Base-by-base conservation (phyloP, 2,888 invertebrate genomes). In the Schizotus pectinicornis region DNA sequence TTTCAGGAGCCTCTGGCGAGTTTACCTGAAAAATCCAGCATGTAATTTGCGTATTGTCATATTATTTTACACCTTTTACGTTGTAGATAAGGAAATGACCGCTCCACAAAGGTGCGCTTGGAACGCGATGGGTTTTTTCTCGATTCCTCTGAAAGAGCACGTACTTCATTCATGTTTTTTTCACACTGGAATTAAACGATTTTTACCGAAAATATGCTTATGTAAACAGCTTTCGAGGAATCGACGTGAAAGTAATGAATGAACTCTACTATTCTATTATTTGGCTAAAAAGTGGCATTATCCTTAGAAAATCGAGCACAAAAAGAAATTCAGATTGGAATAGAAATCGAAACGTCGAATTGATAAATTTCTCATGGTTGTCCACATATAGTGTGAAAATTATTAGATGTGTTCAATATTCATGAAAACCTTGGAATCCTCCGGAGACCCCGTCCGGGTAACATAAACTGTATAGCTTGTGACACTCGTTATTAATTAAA, bases 1-100 rank as follows among this genome's bases (percentile, higher is more conserved):
- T 74, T 74, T 72, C 68, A 65, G 69, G 61, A 65, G 68, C 68
- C 68, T 56, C 60, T 62, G 67, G 65, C 38, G 32, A 51, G 43
- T 63, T 59, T 61, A 62, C 62, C 50, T 63, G 59, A 64, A 64
- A 69, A 71, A 66, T 61, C 35, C 55, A 61, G 51, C 61, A 56
- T 63, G 64, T 67, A 69, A 69, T 71, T 70, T 70, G 68, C 64
- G 62, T 60, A 61, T 68, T 63, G 64, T 67, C 56, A 55, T 60
- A 62, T 63, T 67, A 65, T 63, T 69, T 68, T 68, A 65, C 67
- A 66, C 68, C 67, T 67, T 64, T 61, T 62, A 61, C 56, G 56
- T 58, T 33, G 33, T 38, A 50, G 58, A 58, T 60, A 60, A 50
- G 58, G 56, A 63, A 65, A 63, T 59, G 36, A 50, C 56, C 12